phyloP scores from a whole-genome alignment of 2,888 invertebrate species.

The Teleogryllus oceanicus region DNA sequence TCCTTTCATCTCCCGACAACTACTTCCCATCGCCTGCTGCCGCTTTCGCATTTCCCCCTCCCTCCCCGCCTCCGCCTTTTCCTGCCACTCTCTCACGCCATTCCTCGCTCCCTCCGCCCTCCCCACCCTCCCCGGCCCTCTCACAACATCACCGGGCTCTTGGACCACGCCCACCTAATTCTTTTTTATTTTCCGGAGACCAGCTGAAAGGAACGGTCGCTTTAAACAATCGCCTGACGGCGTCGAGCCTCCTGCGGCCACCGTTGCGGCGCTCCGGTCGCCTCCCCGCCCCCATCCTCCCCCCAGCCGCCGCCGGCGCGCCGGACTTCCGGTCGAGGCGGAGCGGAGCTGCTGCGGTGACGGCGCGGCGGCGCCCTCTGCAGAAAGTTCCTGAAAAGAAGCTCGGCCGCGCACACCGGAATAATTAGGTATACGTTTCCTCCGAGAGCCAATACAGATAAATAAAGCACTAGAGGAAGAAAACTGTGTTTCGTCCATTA shows the following conservation, averaged over 20 bases:
- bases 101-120: too few species aligned
- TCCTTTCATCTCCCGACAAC: too few species aligned
- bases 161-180: too few species aligned
- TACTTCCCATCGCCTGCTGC: too few species aligned
- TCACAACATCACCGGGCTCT: too few species aligned
- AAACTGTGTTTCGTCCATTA: not conserved
- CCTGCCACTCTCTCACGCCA: too few species aligned
- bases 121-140: too few species aligned
- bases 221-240: not conserved
- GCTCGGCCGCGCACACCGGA: not conserved
- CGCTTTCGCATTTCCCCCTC: too few species aligned
- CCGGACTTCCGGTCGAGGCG: slow-evolving; percentile 3
- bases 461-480: not conserved
- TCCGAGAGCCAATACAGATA: not conserved
- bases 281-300: not conserved
- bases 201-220: not conserved
- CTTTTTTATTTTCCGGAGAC: not conserved
- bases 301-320: not conserved
- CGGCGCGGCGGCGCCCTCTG: not conserved
- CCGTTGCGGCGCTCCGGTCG: not conserved
- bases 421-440: not conserved
- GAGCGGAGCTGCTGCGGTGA: not conserved
- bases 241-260: not conserved
- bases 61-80: too few species aligned
- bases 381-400: not conserved